Percentiles rank a stretch among this genome's conserved stretches.
Evolutionary conservation across 2,888 invertebrate genomes (phyloP).

Genomic region (Eurois occulta): DNA sequence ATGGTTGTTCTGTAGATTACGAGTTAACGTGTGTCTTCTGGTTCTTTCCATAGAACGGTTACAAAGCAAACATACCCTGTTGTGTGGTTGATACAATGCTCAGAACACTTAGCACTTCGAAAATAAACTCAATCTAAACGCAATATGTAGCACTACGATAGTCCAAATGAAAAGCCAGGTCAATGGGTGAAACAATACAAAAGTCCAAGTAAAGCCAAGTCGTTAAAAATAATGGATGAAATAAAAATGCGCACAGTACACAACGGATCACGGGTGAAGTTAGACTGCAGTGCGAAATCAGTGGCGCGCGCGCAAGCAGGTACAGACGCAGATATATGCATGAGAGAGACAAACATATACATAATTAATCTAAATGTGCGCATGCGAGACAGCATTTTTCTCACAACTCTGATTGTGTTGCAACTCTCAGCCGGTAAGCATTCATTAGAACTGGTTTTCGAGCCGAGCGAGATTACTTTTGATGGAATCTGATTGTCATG

Average conservation of each 20-base stretch:
- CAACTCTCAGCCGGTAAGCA: slow-evolving; percentile 7
- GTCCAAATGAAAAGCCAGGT: slow-evolving; percentile 11
- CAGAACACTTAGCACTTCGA: slow-evolving; percentile 8
- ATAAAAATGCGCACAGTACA: slow-evolving; percentile 6
- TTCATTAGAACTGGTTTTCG: slow-evolving; percentile 2
- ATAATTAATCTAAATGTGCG: background rate
- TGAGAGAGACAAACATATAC: background rate
- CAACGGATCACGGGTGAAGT: slow-evolving; percentile 1
- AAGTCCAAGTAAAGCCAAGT: slow-evolving; percentile 4
- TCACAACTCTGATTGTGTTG: slow-evolving; percentile 8
- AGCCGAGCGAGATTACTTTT: no score
- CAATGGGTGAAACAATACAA: slow-evolving; percentile 7
- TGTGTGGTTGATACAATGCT: slow-evolving; percentile 3
- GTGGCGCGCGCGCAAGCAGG: slow-evolving; percentile 6
- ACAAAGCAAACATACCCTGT: slow-evolving; percentile 3
- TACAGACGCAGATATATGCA: slow-evolving; percentile 2
- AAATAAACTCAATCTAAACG: slow-evolving; percentile 4
- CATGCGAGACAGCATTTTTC: background rate
- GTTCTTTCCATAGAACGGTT: slow-evolving; percentile 6
- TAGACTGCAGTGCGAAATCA: slow-evolving; percentile 1
- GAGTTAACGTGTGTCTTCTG: background rate
- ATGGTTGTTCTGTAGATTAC: slow-evolving; percentile 6
- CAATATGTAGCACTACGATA: slow-evolving; percentile 6
- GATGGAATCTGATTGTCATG: no score
- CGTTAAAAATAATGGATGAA: slow-evolving; percentile 6